Base-by-base conservation (phyloP, 2,113 vertebrate genomes). In the Osmerus mordax region DNA sequence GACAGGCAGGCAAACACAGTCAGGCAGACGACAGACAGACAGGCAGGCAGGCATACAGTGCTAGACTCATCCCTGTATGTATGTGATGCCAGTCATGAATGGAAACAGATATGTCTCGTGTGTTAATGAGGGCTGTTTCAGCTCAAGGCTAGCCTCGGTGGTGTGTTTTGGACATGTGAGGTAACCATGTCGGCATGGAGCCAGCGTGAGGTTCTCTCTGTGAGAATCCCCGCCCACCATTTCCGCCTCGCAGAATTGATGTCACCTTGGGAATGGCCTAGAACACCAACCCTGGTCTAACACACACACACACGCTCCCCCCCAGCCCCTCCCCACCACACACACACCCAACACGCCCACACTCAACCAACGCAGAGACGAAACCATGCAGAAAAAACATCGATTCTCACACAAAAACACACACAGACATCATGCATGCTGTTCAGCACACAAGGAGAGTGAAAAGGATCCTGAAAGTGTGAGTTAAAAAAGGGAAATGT, bases 121-220 rank as follows among this genome's bases (percentile, higher is more conserved):
- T 21, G 19, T 70, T 47, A 70, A 61, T 29, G 2, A 47, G 6
- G 25, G 16, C 25, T 16, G 19, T 13, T 59, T 59, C 9, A 56
- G 54, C 54, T 18, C 3, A 56, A 56, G 54, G 54, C 15, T n/a
- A 14, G 8, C 7, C 54, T 56, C 15, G 0, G 58, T 14, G 67
- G 41, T 60, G 65, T 66, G 56, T 80, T 81, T 76, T 79, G 84
- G 76, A 63, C n/a, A 67, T 78, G 58, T 4, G 58, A 60, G 71
- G 73, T 65, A 73, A 65, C 74, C 70, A 73, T 70, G 36, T 65
- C 73, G 62, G 60, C 75, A 55, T 41, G 2, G 80, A 81, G 73
- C 72, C 79, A 73, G 52, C 69, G 67, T 75, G 65, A 83, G 67
- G 81, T 36, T 36, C 32, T 78, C 81, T 18, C 78, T 78, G 81